Evolutionary conservation across 2,797 vertebrate species (phyloP).

Genomic region (Clarias laeviceps): DNA sequence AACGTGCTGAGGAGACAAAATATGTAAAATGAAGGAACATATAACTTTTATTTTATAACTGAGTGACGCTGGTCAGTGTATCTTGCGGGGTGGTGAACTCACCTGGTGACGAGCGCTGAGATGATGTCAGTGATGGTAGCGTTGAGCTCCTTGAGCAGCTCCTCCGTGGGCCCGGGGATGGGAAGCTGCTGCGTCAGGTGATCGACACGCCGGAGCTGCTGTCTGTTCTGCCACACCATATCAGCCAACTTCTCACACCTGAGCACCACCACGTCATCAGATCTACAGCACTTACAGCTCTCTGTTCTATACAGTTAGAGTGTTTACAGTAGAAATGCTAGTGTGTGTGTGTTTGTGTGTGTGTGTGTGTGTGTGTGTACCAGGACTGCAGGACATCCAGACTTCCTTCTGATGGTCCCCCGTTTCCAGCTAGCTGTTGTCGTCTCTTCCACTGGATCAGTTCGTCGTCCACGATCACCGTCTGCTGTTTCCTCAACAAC

Average conservation of each 20-base stretch:
- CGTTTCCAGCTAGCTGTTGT: slow-evolving; percentile 91
- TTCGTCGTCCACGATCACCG: slow-evolving; percentile 90
- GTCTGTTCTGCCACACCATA: slow-evolving; percentile 94
- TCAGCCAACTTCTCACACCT: slow-evolving; percentile 93
- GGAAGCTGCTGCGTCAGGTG: slow-evolving; percentile 93
- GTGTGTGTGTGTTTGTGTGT: neutral
- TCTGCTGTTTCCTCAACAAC: slow-evolving; percentile 90
- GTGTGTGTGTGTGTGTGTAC: slow-evolving; percentile 63
- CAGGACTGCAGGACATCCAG: slow-evolving; percentile 91
- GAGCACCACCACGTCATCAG: neutral
- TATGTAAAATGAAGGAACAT: too few relatives aligned
- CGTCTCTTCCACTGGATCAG: slow-evolving; percentile 96
- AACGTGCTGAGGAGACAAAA: slow-evolving; percentile 78
- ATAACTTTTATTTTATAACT: too few relatives aligned
- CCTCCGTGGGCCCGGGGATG: slow-evolving; percentile 87
- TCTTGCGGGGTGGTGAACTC: neutral
- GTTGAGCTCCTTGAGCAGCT: slow-evolving; percentile 87
- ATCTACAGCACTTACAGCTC: neutral
- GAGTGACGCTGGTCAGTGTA: neutral
- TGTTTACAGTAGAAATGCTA: neutral
- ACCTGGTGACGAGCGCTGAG: slow-evolving; percentile 86
- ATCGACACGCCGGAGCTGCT: slow-evolving; percentile 88
- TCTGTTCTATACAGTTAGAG: neutral
- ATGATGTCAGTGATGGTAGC: slow-evolving; percentile 91
- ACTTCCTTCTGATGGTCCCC: slow-evolving; percentile 85